These are phyloP conservation scores for Melanotaenia maccullochi DNA, from an alignment of 2,797 vertebrate genomes.

Conservation along the genomic window DNA sequence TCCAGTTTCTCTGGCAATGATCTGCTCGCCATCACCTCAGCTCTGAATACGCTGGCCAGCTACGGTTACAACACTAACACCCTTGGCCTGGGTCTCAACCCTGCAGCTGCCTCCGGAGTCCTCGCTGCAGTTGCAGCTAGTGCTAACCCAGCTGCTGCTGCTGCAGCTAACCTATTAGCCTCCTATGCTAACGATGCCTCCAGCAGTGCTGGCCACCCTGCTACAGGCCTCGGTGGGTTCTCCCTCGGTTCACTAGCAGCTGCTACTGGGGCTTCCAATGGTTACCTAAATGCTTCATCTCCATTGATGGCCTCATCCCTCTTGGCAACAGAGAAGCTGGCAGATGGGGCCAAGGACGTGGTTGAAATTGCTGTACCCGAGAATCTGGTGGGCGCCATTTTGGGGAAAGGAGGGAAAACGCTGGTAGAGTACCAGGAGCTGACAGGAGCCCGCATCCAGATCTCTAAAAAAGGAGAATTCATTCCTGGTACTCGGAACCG, in stretches of 20 bases:
- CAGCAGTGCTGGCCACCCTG: constrained; percentile 84
- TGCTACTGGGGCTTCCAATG: constrained; percentile 90
- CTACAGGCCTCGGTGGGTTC: constrained; percentile 86
- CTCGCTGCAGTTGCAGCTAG: constrained; percentile 92
- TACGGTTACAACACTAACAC: constrained; percentile 97
- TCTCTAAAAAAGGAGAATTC: constrained; percentile 98
- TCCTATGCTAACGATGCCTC: constrained; percentile 91
- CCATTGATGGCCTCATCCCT: constrained; percentile 91
- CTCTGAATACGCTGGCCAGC: constrained; percentile 95
- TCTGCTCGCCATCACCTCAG: constrained; percentile 94
- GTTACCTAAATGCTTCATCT: constrained; percentile 91
- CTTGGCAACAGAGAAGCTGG: constrained; percentile 91
- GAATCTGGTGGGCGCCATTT: constrained; percentile 95
- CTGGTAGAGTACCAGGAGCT: constrained; percentile 98
- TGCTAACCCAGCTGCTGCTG: constrained; percentile 91
- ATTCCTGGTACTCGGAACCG: constrained; percentile 97
- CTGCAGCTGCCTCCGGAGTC: constrained; percentile 90
- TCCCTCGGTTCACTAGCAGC: constrained; percentile 90
- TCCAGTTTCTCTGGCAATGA: constrained; percentile 94
- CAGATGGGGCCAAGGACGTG: constrained; percentile 93
- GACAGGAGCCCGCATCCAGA: constrained; percentile 96
- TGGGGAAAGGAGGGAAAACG: constrained; percentile 97
- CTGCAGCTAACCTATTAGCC: constrained; percentile 91
- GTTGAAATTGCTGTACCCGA: constrained; percentile 96
- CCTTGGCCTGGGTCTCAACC: constrained; percentile 92